Percentiles rank a stretch among this genome's conserved stretches.
Evolutionary conservation across 2,888 invertebrate genomes (phyloP).

Genomic region (Zhengitettix transpicula): DNA sequence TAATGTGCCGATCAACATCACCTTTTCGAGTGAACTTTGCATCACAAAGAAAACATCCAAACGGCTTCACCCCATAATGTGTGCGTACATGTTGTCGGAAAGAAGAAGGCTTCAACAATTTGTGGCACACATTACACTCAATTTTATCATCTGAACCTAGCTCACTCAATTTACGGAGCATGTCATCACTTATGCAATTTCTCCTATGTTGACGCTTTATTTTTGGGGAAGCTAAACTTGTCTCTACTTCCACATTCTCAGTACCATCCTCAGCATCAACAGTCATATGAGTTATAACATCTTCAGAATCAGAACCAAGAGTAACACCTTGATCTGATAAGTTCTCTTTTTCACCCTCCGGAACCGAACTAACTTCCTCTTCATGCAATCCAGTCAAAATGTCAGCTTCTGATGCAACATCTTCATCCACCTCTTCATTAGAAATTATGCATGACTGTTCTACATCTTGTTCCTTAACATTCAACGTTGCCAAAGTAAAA

Average conservation of each 20-base stretch:
- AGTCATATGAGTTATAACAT: not conserved
- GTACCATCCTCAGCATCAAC: not conserved
- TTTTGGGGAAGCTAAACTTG: conserved; percentile 1
- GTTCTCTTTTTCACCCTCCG: conserved; percentile 12
- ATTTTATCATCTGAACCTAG: conserved; percentile 11
- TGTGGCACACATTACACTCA: conserved; percentile 13
- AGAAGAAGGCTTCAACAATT: conserved; percentile 13
- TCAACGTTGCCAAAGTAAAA: too few species aligned
- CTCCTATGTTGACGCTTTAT: conserved; percentile 8
- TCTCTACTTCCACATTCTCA: conserved; percentile 3
- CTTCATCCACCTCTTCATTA: conserved; percentile 3
- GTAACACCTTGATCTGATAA: conserved; percentile 9
- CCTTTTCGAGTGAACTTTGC: conserved; percentile 18
- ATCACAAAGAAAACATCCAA: conserved; percentile 16
- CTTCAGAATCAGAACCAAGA: conserved; percentile 4
- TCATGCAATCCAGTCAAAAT: conserved; percentile 5
- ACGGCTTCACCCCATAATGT: conserved; percentile 17
- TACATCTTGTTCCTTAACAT: too few species aligned
- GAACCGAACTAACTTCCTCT: conserved; percentile 7
- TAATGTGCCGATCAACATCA: conserved; percentile 18
- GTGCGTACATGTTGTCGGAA: conserved; percentile 16
- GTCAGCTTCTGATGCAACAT: conserved; percentile 1
- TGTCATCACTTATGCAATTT: conserved; percentile 4
- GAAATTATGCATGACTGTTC: not conserved
- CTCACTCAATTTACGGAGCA: conserved; percentile 6